phyloP scores from a whole-genome alignment of 2,888 invertebrate species.

The Drosophila crucigera region DNA sequence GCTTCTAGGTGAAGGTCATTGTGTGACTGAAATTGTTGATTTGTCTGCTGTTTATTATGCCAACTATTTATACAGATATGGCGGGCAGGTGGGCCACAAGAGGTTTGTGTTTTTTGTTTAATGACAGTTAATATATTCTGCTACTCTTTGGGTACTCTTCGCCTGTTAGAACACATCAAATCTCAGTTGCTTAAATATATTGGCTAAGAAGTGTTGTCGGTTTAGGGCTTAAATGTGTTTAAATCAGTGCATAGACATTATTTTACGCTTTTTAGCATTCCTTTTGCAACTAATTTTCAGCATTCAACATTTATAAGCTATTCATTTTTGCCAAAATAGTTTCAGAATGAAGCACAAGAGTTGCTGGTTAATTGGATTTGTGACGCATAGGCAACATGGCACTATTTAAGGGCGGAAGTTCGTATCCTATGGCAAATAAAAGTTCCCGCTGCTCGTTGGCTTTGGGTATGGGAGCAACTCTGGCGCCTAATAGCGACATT shows the following conservation, averaged over 20 bases:
- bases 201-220: not conserved
- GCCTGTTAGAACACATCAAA: conserved; percentile 21
- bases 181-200: conserved; percentile 9
- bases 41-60: conserved; percentile 48
- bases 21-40: conserved; percentile 75
- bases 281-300: not conserved
- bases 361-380: conserved; percentile 21
- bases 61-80: conserved; percentile 31
- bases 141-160: conserved; percentile 2
- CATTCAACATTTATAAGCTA: conserved; percentile 13
- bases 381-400: conserved; percentile 50
- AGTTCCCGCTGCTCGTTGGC: conserved; percentile 8
- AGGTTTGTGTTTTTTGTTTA: conserved; percentile 1
- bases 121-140: conserved; percentile 24
- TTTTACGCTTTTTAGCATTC: not conserved
- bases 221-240: not conserved
- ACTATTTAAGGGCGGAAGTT: conserved; percentile 48
- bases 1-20: conserved; percentile 79
- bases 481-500: conserved; percentile 67
- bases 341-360: conserved; percentile 5
- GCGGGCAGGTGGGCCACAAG: conserved; percentile 31
- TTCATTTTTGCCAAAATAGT: conserved; percentile 39
- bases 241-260: not conserved
- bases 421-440: conserved; percentile 12
- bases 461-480: conserved; percentile 18